Percentiles rank a stretch among this genome's conserved stretches.
phyloP scores from a whole-genome alignment of 1,140 invertebrate species.

The Drosophila sproati region DNA sequence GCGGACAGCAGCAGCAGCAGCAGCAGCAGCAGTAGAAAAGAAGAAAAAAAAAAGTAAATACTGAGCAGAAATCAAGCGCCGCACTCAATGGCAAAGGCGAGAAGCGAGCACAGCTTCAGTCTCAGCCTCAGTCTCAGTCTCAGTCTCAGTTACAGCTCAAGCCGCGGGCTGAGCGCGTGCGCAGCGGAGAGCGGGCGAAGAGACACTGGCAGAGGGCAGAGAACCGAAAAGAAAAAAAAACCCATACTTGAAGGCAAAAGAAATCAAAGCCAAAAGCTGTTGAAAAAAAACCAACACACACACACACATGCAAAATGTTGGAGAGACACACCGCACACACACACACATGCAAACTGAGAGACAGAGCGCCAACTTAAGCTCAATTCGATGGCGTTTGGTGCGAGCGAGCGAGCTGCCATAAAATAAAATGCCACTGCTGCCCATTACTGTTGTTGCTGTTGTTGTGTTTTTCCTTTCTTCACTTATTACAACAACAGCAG shows the following conservation, averaged over 20 bases:
- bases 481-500: conserved; percentile 67
- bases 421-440: conserved; percentile 58
- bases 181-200: conserved; percentile 45
- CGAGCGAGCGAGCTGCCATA: conserved; percentile 65
- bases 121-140: conserved; percentile 14
- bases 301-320: conserved; percentile 37
- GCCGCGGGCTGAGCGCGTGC: conserved; percentile 49
- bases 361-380: conserved; percentile 60
- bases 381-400: conserved; percentile 79
- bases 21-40: conserved; percentile 40
- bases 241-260: conserved; percentile 68
- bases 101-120: conserved; percentile 34
- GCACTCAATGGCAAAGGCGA: conserved; percentile 61
- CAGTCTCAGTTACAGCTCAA: conserved; percentile 33
- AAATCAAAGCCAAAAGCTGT: conserved; percentile 79
- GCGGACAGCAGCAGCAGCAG: conserved; percentile 27
- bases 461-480: conserved; percentile 48
- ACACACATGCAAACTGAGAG: conserved; percentile 39
- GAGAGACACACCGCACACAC: conserved; percentile 30
- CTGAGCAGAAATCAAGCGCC: conserved; percentile 55
- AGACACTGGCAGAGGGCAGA: conserved; percentile 26
- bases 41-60: conserved; percentile 37
- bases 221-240: conserved; percentile 50
- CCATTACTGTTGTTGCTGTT: conserved; percentile 22
- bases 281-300: conserved; percentile 48